These are phyloP conservation scores for Bellardia bayeri DNA, from an alignment of 2,888 invertebrate species.

Conservation along the genomic window DNA sequence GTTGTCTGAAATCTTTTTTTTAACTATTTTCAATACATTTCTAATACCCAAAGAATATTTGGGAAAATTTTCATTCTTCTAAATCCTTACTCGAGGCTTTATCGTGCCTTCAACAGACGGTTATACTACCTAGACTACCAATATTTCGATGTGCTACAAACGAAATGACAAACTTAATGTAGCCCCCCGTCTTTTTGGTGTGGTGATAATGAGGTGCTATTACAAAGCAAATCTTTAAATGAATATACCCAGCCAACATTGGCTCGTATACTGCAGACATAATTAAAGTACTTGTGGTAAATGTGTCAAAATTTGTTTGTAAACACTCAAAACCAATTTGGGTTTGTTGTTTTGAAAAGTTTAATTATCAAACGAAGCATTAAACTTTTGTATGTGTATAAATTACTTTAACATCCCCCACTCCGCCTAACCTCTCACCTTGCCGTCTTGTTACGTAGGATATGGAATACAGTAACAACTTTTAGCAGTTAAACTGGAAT, in stretches of 20 bases:
- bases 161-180: too few species aligned
- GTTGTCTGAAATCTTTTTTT: too few species aligned
- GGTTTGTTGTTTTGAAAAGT: constrained; percentile 28
- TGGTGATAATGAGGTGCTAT: too few species aligned
- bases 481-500: constrained; percentile 18
- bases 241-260: background rate
- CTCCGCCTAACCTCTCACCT: background rate
- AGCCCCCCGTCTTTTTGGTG: too few species aligned
- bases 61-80: too few species aligned
- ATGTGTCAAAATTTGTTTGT: constrained; percentile 47
- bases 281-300: constrained; percentile 2
- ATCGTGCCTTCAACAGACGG: too few species aligned
- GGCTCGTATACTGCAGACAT: background rate
- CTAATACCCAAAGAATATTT: too few species aligned
- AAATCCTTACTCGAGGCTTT: too few species aligned
- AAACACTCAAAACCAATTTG: constrained; percentile 15
- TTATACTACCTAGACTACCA: too few species aligned
- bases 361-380: constrained; percentile 38
- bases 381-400: background rate
- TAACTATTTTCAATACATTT: too few species aligned
- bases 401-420: constrained; percentile 1
- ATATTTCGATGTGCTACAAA: too few species aligned
- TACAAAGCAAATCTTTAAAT: background rate
- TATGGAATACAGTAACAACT: constrained; percentile 43
- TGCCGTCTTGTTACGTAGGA: background rate